These are phyloP conservation scores for Thysanoteuthis rhombus DNA, from an alignment of 2,888 invertebrate genomes.

Conservation along the genomic window DNA sequence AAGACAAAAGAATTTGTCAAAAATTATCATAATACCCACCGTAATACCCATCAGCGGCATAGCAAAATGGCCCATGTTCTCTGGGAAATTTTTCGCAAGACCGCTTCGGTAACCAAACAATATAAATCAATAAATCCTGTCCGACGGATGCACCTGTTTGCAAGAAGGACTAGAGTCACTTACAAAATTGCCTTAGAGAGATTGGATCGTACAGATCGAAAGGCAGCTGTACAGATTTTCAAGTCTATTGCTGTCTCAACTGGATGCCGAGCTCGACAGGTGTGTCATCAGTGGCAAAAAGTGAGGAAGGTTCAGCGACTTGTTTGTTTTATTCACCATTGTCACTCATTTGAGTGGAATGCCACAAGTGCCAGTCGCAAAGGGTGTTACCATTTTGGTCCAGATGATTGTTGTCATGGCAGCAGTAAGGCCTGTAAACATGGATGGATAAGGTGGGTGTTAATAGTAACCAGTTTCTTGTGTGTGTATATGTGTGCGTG, in stretches of 20 bases:
- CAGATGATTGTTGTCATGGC: constrained; percentile 18
- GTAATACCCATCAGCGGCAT: not conserved
- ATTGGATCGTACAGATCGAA: not conserved
- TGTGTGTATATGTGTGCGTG: too few relatives aligned
- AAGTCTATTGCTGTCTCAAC: not conserved
- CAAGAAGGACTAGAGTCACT: not conserved
- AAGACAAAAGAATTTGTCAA: not conserved
- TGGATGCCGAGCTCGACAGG: not conserved
- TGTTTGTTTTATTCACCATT: constrained; percentile 20
- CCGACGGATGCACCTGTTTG: not conserved
- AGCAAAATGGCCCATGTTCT: not conserved
- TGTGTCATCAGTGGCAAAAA: not conserved
- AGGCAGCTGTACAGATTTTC: not conserved
- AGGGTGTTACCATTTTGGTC: constrained; percentile 19
- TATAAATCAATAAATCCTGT: not conserved
- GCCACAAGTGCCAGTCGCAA: not conserved
- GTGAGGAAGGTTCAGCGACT: not conserved
- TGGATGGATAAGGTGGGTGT: not conserved
- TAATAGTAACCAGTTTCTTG: not conserved
- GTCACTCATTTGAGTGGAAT: constrained; percentile 24
- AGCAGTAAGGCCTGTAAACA: not conserved
- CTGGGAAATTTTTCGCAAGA: not conserved
- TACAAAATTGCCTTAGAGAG: not conserved
- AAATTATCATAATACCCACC: not conserved
- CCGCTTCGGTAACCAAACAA: not conserved